Evolutionary conservation across 2,888 invertebrate species (phyloP).

Genomic region (Eupithecia abbreviata): DNA sequence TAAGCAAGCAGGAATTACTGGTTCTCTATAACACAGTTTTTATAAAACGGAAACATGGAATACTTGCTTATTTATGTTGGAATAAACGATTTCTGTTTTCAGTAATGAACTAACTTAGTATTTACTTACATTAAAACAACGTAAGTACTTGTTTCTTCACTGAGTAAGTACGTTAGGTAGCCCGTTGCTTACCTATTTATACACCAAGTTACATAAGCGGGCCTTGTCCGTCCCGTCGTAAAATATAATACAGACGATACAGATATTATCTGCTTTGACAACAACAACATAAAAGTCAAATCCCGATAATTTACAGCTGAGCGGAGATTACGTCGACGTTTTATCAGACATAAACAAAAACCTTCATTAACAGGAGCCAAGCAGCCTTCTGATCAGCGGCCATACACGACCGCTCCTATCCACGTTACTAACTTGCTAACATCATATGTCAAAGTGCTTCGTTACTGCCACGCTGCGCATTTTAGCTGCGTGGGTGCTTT

Average conservation of each 20-base stretch:
- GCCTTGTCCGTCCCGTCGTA: constrained; percentile 13
- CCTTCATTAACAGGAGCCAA: constrained; percentile 39
- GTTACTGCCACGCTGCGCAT: too few species aligned
- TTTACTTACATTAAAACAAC: neutral
- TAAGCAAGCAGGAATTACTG: neutral
- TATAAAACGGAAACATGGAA: neutral
- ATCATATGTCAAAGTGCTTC: neutral
- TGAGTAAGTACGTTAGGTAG: neutral
- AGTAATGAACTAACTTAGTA: too few species aligned
- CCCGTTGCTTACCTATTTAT: neutral
- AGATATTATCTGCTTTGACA: constrained; percentile 28
- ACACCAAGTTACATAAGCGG: neutral
- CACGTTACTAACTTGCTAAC: neutral
- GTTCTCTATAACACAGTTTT: neutral
- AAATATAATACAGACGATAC: constrained; percentile 15
- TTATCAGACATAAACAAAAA: constrained; percentile 35
- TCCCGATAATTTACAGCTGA: constrained; percentile 32
- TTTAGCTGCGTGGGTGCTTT: too few species aligned
- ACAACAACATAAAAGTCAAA: constrained; percentile 39
- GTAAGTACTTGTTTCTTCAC: neutral
- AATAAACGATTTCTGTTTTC: too few species aligned
- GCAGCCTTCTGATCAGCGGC: constrained; percentile 14
- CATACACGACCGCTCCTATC: neutral
- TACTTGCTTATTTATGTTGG: neutral
- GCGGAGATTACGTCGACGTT: constrained; percentile 24